Percentiles rank a stretch among this genome's conserved stretches.
These are phyloP conservation scores for Variabilichromis moorii DNA, from an alignment of 2,113 vertebrate genomes.

Conservation along the genomic window DNA sequence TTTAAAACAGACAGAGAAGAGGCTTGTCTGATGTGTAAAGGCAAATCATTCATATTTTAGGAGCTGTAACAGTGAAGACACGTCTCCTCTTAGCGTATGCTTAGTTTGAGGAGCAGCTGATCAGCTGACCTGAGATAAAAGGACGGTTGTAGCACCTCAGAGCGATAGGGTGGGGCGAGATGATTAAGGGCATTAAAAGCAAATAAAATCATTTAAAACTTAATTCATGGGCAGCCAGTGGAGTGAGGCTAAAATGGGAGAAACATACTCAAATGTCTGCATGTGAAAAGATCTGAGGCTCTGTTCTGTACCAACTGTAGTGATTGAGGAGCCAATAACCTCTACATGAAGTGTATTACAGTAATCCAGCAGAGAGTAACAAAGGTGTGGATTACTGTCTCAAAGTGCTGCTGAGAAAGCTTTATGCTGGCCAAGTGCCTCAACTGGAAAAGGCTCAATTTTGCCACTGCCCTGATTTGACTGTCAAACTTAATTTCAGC, in stretches of 20 bases:
- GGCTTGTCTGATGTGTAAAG: background rate
- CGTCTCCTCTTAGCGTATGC: background rate
- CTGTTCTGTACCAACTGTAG: background rate
- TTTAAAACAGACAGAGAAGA: background rate
- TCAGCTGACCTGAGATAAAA: background rate
- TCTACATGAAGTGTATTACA: background rate
- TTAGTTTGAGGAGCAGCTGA: background rate
- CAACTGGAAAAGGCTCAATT: background rate
- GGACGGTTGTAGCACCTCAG: background rate
- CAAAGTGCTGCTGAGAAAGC: background rate
- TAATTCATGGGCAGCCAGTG: background rate
- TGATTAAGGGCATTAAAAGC: background rate
- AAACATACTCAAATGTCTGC: fast-evolving
- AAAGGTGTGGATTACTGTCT: background rate
- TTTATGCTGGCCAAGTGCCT: fast-evolving
- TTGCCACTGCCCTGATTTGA: background rate
- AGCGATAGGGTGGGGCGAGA: fast-evolving
- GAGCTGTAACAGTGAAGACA: background rate
- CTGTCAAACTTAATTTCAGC: background rate
- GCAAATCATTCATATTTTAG: background rate
- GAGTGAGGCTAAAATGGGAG: background rate
- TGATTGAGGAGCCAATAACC: background rate
- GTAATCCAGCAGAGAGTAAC: background rate
- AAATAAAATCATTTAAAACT: background rate
- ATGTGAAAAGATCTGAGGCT: background rate